A percentile compares a stretch with the other conserved stretches of the same genome.
phyloP scores from a whole-genome alignment of 2,888 invertebrate genomes.

The Baronia brevicornis region DNA sequence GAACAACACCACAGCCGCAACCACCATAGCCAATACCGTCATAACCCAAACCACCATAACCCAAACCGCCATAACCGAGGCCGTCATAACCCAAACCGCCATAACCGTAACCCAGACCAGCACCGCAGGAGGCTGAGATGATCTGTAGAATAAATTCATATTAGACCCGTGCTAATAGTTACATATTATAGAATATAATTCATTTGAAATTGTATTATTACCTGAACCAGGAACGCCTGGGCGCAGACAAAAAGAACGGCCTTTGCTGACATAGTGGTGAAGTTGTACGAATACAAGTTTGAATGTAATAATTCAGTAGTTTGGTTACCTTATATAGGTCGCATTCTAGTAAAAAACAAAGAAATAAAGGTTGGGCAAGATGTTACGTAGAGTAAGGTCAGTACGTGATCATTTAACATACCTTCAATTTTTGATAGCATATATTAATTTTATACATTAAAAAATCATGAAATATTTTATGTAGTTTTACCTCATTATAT shows the following conservation, averaged over 20 bases:
- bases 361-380: too few relatives aligned
- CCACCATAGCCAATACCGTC: too few relatives aligned
- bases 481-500: too few relatives aligned
- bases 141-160: constrained; percentile 10
- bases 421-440: too few relatives aligned
- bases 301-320: too few relatives aligned
- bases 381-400: too few relatives aligned
- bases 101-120: constrained; percentile 17
- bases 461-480: too few relatives aligned
- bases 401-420: too few relatives aligned
- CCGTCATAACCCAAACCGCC: constrained; percentile 13
- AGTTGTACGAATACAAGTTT: constrained; percentile 12
- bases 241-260: constrained; percentile 26
- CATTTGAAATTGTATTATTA: constrained; percentile 8
- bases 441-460: too few relatives aligned
- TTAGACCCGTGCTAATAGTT: background rate
- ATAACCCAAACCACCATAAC: constrained; percentile 9
- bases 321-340: too few relatives aligned
- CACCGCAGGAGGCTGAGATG: constrained; percentile 12
- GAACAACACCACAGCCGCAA: constrained; percentile 4
- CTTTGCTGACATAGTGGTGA: constrained; percentile 26
- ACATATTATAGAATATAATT: background rate
- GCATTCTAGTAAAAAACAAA: too few relatives aligned
- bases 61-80: constrained; percentile 14
- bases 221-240: constrained; percentile 28